Evolutionary conservation across 2,888 invertebrate species (phyloP).

Genomic region (Lasioglossum villosulum): DNA sequence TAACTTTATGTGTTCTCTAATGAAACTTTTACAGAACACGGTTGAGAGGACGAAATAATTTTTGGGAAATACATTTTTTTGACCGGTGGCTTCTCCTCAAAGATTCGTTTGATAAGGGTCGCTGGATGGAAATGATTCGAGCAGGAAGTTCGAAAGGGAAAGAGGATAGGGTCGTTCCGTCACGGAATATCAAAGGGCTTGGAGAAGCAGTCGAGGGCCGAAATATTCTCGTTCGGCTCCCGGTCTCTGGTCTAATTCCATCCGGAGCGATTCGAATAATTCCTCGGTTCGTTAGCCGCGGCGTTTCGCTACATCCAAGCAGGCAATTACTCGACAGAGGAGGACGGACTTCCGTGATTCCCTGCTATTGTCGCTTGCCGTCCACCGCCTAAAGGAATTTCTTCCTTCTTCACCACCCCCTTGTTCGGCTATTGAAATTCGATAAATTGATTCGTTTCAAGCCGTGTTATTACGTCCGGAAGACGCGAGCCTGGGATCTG

Average conservation of each 20-base stretch:
- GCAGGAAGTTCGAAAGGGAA: neutral
- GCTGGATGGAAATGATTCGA: neutral
- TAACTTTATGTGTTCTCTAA: neutral
- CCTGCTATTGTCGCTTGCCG: slow-evolving; percentile 44
- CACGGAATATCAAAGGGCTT: neutral
- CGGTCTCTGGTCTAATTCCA: slow-evolving; percentile 22
- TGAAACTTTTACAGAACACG: neutral
- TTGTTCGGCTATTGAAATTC: slow-evolving; percentile 61
- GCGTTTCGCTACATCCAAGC: slow-evolving; percentile 53
- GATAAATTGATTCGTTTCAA: slow-evolving; percentile 66
- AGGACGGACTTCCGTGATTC: slow-evolving; percentile 56
- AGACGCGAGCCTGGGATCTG: slow-evolving; percentile 15
- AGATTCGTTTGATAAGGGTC: neutral
- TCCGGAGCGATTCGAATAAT: slow-evolving; percentile 50
- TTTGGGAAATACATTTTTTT: neutral
- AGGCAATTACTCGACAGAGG: slow-evolving; percentile 52
- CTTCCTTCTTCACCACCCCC: neutral
- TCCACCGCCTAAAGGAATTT: slow-evolving; percentile 42
- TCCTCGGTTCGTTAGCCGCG: slow-evolving; percentile 54
- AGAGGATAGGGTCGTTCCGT: neutral
- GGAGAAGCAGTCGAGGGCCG: neutral
- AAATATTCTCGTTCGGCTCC: neutral
- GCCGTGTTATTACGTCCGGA: slow-evolving; percentile 51
- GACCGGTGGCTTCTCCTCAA: neutral
- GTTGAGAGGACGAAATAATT: neutral